phyloP scores from a whole-genome alignment of 2,113 vertebrate genomes.

The Morone chrysops region DNA sequence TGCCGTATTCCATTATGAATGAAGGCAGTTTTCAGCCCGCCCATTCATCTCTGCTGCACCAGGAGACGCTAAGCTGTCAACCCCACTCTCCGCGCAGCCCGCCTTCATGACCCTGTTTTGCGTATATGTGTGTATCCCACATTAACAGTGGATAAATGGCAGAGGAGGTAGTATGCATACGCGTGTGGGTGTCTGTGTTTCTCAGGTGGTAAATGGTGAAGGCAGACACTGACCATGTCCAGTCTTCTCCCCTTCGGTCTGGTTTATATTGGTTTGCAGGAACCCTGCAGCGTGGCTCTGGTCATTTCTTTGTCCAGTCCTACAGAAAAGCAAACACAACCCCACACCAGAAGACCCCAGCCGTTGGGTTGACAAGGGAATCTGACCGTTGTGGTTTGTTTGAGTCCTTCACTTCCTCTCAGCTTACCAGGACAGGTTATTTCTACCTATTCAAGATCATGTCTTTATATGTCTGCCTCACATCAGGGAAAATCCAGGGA shows the following conservation, averaged over 20 bases:
- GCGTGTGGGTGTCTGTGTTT: conserved; percentile 7
- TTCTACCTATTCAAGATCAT: conserved; percentile 25
- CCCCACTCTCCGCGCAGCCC: conserved; percentile 32
- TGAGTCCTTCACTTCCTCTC: conserved; percentile 19
- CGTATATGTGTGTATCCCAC: conserved; percentile 23
- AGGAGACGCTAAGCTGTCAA: conserved; percentile 56
- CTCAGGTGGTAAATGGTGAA: conserved; percentile 31
- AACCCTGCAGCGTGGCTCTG: not conserved
- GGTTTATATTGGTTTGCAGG: conserved; percentile 25
- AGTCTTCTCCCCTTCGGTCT: conserved; percentile 27
- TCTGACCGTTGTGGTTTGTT: conserved; percentile 8
- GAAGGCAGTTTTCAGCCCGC: conserved; percentile 64
- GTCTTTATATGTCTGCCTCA: conserved; percentile 26
- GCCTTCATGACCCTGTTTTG: conserved; percentile 43
- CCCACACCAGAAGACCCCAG: not conserved
- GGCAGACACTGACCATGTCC: conserved; percentile 10
- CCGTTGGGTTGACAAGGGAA: conserved; percentile 6
- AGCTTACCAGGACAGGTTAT: conserved; percentile 28
- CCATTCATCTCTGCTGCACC: conserved; percentile 75
- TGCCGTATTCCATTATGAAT: conserved; percentile 77
- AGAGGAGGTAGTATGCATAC: not conserved
- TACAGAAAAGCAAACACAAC: conserved; percentile 11
- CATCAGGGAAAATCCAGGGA: conserved; percentile 40
- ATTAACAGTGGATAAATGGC: conserved; percentile 27
- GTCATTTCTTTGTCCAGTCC: conserved; percentile 28